Conservation (phyloP, 2,797 vertebrate genomes). For the Sciurus vulgaris region DNA sequence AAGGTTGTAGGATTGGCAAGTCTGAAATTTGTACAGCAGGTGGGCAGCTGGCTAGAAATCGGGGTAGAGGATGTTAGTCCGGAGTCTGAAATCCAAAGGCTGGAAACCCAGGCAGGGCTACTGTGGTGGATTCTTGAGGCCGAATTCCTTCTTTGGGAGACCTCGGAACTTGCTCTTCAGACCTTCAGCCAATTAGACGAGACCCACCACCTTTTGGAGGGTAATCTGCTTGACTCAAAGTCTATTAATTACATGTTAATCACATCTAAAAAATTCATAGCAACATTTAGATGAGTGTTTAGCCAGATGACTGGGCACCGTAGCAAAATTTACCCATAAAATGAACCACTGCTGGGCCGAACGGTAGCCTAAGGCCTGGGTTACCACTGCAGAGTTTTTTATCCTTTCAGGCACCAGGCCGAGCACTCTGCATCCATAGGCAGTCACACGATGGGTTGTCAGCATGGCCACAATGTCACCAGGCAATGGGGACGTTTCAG, state of each 20-base stretch:
- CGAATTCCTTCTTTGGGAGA: background rate
- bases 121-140: background rate
- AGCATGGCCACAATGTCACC: background rate
- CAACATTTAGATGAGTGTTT: background rate
- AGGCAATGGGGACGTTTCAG: background rate
- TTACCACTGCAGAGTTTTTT: fast-evolving
- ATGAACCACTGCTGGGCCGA: background rate
- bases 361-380: background rate
- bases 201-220: background rate
- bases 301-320: background rate
- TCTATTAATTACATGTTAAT: background rate
- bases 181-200: background rate
- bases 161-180: background rate
- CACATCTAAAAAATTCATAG: background rate
- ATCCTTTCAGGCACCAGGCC: background rate
- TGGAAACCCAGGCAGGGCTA: background rate
- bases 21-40: background rate
- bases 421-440: background rate
- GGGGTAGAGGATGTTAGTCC: background rate
- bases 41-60: background rate
- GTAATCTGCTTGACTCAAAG: background rate
- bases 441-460: background rate
- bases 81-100: background rate
- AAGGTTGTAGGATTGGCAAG: too few relatives aligned
- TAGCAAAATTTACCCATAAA: background rate